A percentile compares a stretch with the other conserved stretches of the same genome.
phyloP scores from a whole-genome alignment of 1,140 invertebrate genomes.

The Zaprionus lachaisei region DNA sequence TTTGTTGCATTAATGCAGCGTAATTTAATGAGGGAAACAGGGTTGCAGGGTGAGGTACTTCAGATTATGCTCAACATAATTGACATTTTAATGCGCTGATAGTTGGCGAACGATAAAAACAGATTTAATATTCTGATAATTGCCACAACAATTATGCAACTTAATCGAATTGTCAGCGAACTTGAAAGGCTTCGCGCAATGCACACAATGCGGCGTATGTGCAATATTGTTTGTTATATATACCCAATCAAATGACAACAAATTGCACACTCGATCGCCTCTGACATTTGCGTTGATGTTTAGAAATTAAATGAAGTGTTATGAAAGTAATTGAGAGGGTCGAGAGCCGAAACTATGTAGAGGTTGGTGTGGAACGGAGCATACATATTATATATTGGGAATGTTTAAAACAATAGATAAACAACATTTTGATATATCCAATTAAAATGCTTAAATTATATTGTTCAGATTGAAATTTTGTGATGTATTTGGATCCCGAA shows the following conservation, averaged over 20 bases:
- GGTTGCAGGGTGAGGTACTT: not conserved
- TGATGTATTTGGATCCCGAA: not conserved
- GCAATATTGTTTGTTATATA: constrained; percentile 13
- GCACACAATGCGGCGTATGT: constrained; percentile 45
- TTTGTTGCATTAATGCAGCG: constrained; percentile 51
- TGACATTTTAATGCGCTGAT: constrained; percentile 81
- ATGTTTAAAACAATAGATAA: not conserved
- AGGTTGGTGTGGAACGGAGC: not conserved
- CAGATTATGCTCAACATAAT: constrained; percentile 65
- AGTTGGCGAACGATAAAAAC: constrained; percentile 70
- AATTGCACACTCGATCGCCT: constrained; percentile 13
- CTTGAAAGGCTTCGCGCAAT: constrained; percentile 27
- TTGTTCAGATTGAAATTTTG: not conserved
- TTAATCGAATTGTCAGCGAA: constrained; percentile 77
- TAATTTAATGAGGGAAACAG: constrained; percentile 33
- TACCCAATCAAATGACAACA: constrained; percentile 6
- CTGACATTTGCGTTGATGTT: not conserved
- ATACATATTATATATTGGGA: not conserved
- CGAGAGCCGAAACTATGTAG: not conserved
- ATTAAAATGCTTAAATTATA: constrained; percentile 7
- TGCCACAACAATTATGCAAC: constrained; percentile 70
- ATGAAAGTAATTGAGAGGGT: not conserved
- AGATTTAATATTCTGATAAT: constrained; percentile 83
- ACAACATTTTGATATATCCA: constrained; percentile 12
- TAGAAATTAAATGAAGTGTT: constrained; percentile 18